These are phyloP conservation scores for Ctenomys sociabilis DNA, from an alignment of 2,113 vertebrate species.

Conservation along the genomic window DNA sequence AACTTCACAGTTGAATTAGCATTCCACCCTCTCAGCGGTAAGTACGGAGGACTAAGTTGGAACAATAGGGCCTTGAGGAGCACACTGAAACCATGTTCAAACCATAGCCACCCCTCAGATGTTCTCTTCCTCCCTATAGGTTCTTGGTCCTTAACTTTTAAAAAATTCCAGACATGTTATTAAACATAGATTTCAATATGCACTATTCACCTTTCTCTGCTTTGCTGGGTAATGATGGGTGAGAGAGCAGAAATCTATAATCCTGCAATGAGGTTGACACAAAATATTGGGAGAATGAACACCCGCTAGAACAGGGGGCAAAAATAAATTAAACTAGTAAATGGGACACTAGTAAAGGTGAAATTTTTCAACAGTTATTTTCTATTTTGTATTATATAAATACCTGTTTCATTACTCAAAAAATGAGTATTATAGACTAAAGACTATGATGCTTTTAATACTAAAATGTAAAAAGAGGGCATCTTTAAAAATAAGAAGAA, in stretches of 20 bases:
- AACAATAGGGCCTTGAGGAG: neutral
- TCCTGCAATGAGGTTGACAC: neutral
- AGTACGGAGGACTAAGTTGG: neutral
- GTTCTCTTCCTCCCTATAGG: fast-evolving
- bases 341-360: neutral
- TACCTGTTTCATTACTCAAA: neutral
- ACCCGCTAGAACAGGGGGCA: fast-evolving
- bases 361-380: conserved; percentile 27
- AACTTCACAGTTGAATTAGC: neutral
- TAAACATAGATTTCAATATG: neutral
- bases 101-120: neutral
- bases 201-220: neutral
- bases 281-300: neutral
- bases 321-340: neutral
- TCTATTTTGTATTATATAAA: neutral
- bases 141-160: neutral
- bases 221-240: neutral
- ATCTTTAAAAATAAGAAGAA: neutral
- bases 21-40: neutral
- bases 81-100: neutral
- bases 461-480: neutral
- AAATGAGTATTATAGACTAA: too few relatives aligned
- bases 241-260: neutral
- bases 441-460: neutral
- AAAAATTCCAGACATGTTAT: neutral